Conservation (phyloP, 2,797 vertebrate genomes). For the Crax fasciolata region DNA sequence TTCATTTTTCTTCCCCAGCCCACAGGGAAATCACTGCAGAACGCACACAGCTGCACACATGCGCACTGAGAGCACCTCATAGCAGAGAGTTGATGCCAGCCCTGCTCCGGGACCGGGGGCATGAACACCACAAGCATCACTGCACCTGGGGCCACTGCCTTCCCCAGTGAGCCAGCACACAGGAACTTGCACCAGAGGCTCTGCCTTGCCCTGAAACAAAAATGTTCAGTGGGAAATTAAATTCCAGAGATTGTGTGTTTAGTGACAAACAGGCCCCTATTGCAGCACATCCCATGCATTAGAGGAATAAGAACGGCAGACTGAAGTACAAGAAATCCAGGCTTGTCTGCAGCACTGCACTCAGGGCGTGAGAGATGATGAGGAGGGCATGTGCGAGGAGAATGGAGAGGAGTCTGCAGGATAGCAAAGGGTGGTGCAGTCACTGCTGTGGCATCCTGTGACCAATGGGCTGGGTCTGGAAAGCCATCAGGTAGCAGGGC, state of each 20-base stretch:
- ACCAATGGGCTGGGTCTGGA: neutral
- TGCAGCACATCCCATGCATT: neutral
- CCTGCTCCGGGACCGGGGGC: rapidly evolving
- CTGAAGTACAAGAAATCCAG: neutral
- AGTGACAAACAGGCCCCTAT: neutral
- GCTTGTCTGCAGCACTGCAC: neutral
- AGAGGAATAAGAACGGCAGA: neutral
- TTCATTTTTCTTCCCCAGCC: conserved; percentile 29
- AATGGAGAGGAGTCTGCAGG: neutral
- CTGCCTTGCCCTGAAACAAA: neutral
- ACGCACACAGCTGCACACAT: neutral
- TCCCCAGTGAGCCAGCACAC: rapidly evolving
- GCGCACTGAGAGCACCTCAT: rapidly evolving
- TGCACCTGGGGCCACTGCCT: neutral
- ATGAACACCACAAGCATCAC: neutral
- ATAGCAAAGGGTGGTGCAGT: too few species aligned
- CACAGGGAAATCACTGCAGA: conserved; percentile 46
- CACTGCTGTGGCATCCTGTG: neutral
- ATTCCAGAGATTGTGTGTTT: neutral
- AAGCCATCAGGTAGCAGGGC: neutral
- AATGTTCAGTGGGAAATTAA: neutral
- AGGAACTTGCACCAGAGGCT: rapidly evolving
- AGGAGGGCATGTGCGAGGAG: rapidly evolving
- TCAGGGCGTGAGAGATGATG: neutral
- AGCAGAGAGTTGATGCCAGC: neutral